Evolutionary conservation across 2,888 invertebrate genomes (phyloP).

Genomic region (Arenicola marina): DNA sequence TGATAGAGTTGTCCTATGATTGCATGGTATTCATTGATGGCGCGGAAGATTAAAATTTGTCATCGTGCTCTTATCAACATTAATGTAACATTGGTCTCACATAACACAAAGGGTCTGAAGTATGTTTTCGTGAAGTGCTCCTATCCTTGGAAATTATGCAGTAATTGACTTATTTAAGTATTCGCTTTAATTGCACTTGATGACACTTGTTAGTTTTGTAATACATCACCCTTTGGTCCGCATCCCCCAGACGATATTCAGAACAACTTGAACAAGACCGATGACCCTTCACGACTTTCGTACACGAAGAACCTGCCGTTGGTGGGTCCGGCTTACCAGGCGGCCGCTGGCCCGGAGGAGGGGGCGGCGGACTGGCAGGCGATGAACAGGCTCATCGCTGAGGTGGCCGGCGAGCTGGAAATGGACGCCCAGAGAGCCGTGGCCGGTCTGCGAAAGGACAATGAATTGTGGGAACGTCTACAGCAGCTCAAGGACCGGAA

Average conservation of each 20-base stretch:
- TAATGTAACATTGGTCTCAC: not conserved
- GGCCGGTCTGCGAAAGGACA: slow-evolving; percentile 47
- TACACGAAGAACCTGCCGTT: slow-evolving; percentile 14
- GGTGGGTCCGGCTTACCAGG: not conserved
- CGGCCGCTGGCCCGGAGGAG: slow-evolving; percentile 4
- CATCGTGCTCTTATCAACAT: too few species aligned
- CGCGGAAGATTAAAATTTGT: too few species aligned
- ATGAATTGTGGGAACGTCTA: slow-evolving; percentile 47
- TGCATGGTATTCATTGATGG: too few species aligned
- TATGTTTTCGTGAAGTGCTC: too few species aligned
- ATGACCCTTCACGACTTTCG: not conserved
- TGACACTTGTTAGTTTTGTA: too few species aligned
- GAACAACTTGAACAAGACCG: slow-evolving; percentile 1
- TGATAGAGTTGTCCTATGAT: too few species aligned
- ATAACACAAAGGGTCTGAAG: too few species aligned
- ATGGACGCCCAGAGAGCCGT: slow-evolving; percentile 49
- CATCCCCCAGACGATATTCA: not conserved
- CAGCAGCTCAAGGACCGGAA: slow-evolving; percentile 35
- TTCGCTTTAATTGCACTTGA: too few species aligned
- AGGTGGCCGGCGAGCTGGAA: slow-evolving; percentile 46
- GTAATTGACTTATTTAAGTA: too few species aligned
- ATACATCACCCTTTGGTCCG: too few species aligned
- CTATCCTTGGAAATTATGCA: too few species aligned
- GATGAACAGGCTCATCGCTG: slow-evolving; percentile 42
- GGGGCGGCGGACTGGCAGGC: slow-evolving; percentile 32